phyloP scores from a whole-genome alignment of 2,888 invertebrate genomes.

The Orthonevra nobilis region DNA sequence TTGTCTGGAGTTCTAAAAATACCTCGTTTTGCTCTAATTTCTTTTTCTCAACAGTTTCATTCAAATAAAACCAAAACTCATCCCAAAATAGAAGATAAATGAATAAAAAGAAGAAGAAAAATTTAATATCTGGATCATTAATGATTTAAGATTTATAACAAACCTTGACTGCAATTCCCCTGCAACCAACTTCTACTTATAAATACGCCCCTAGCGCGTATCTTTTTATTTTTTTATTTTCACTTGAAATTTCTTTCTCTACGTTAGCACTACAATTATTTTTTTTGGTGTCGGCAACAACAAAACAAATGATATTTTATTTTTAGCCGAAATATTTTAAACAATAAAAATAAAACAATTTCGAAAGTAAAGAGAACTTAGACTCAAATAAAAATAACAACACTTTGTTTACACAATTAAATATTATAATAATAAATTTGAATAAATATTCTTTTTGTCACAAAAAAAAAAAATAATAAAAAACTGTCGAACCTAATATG shows the following conservation, averaged over 20 bases:
- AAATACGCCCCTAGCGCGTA: conserved; percentile 19
- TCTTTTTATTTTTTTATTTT: conserved; percentile 3
- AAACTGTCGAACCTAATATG: no score
- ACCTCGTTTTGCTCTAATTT: neutral
- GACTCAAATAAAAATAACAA: no score
- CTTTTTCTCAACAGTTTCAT: neutral
- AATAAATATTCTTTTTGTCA: no score
- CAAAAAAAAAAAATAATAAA: no score
- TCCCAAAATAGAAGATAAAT: conserved; percentile 50
- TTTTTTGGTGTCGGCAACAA: conserved; percentile 9
- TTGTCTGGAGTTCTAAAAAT: conserved; percentile 1
- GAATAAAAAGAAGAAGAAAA: no score
- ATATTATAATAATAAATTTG: no score
- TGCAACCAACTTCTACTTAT: conserved; percentile 45
- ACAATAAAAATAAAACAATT: conserved; percentile 10
- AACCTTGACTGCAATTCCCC: conserved; percentile 52
- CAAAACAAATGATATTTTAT: conserved; percentile 20
- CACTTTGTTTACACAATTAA: conserved; percentile 65
- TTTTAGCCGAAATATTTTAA: conserved; percentile 13
- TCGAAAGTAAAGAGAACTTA: no score
- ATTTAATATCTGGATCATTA: neutral
- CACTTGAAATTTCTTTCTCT: neutral
- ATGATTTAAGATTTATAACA: conserved; percentile 13
- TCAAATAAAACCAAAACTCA: neutral
- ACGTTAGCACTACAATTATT: conserved; percentile 30